Base-by-base conservation (phyloP, 1,140 invertebrate species). In the Hermetia illucens region DNA sequence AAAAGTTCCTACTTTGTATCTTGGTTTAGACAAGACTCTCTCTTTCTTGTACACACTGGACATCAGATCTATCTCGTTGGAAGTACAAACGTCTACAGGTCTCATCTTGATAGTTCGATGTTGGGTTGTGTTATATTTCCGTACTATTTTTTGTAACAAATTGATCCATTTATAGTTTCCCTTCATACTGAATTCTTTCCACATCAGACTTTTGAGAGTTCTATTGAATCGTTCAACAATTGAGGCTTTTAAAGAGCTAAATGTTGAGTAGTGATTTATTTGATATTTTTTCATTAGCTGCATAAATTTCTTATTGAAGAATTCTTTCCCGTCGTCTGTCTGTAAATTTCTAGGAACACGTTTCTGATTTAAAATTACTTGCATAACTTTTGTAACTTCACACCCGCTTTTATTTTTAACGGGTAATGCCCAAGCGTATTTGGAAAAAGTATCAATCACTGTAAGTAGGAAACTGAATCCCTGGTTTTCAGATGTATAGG, bases 201-300 rank as follows among this genome's bases (percentile, higher is more conserved):
- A 69, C 44, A 68, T 53, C 47, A 53, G 59, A 15, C 38, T 44
- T 55, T 66, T 68, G 32, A 70, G 39, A 16, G 60, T 68, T 43
- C 59, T 42, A 48, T 64, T 64, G 36, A 66, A 62, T 38, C 65
- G 33, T 51, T 68, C 66, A 30, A 58, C 53, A 36, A 67, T 52
- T 12, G 55, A 50, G 6, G 61, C 63, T 54, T 70, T 71, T 25
- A 53, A 52, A 30, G 47, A 47, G 39, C 47, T 55, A 49, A 52
- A 61, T 10, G 61, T 62, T 4, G 48, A 58, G 44, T 63, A 66
- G 41, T 63, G 50, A 44, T 63, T 53, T 17, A 67, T 57, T n/a
- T 51, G 41, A 44, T 52, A 44, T 37, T 44, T 46, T 42, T 48
- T 45, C 40, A 58, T 50, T 17, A 58, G 27, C 3, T 24, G 18